These are phyloP conservation scores for Propithecus coquereli DNA, from an alignment of 2,113 vertebrate species.

Conservation along the genomic window DNA sequence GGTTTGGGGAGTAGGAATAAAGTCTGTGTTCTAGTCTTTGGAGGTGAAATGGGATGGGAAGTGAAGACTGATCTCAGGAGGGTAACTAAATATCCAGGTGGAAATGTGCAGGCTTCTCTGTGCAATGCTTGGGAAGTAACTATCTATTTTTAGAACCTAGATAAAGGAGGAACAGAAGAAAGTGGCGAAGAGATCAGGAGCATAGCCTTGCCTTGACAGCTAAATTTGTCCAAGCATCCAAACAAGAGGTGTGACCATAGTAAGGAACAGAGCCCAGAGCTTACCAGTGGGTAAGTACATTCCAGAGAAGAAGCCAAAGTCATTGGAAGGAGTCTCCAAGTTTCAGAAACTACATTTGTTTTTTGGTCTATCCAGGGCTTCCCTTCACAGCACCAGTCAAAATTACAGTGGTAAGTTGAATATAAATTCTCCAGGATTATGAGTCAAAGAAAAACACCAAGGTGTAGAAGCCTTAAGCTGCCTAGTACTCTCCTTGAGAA, in stretches of 20 bases:
- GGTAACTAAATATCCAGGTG: not conserved
- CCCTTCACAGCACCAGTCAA: not conserved
- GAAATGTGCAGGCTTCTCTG: not conserved
- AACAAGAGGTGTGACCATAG: not conserved
- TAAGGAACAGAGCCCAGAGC: not conserved
- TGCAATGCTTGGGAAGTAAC: not conserved
- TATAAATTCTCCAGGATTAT: not conserved
- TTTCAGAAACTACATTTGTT: not conserved
- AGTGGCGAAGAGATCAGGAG: not conserved
- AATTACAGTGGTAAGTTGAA: not conserved
- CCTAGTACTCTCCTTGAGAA: not conserved
- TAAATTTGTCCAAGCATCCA: not conserved
- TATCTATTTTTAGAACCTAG: slow-evolving; percentile 39
- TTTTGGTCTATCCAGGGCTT: not conserved
- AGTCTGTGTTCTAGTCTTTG: not conserved
- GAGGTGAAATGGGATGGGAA: not conserved
- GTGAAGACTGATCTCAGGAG: not conserved
- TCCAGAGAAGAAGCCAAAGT: not conserved
- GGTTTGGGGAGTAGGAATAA: not conserved
- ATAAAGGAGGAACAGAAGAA: not conserved
- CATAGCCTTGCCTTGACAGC: not conserved
- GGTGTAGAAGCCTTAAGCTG: not conserved
- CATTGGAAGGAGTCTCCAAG: not conserved
- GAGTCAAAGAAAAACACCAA: not conserved
- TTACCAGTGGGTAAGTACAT: not conserved